Percentiles rank a stretch among this genome's conserved stretches.
Evolutionary conservation across 2,797 vertebrate species (phyloP).

Genomic region (Pampus argenteus): DNA sequence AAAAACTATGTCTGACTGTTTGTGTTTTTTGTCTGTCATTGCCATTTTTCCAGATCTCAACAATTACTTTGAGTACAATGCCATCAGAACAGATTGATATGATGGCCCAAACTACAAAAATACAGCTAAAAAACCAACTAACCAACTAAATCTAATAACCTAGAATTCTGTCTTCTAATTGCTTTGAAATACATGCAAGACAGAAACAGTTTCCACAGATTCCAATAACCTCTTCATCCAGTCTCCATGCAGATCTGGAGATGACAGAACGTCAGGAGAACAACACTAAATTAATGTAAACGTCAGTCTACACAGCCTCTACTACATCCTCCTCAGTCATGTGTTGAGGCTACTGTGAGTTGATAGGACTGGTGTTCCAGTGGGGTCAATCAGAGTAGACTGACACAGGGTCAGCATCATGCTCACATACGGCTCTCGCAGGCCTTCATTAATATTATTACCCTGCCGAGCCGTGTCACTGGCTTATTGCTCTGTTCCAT

Average conservation of each 20-base stretch:
- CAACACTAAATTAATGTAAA: slow-evolving; percentile 1
- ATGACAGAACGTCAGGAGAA: neutral
- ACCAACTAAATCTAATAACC: too few species aligned
- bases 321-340: slow-evolving; percentile 3
- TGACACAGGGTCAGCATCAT: slow-evolving; percentile 43
- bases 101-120: too few species aligned
- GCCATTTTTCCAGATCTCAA: neutral
- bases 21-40: neutral
- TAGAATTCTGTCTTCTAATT: too few species aligned
- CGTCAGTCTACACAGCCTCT: slow-evolving; percentile 10
- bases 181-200: neutral
- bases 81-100: neutral
- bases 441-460: slow-evolving; percentile 65
- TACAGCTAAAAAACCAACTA: too few species aligned
- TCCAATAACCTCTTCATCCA: too few species aligned
- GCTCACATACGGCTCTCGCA: slow-evolving; percentile 26
- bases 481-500: slow-evolving; percentile 38
- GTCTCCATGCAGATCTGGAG: neutral
- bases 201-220: neutral
- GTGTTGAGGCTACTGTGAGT: slow-evolving; percentile 16
- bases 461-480: slow-evolving; percentile 22
- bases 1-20: neutral
- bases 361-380: slow-evolving; percentile 37
- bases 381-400: slow-evolving; percentile 55
- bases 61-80: neutral